These are phyloP conservation scores for Monoplex corrugatus DNA, from an alignment of 2,888 invertebrate species.

Conservation along the genomic window DNA sequence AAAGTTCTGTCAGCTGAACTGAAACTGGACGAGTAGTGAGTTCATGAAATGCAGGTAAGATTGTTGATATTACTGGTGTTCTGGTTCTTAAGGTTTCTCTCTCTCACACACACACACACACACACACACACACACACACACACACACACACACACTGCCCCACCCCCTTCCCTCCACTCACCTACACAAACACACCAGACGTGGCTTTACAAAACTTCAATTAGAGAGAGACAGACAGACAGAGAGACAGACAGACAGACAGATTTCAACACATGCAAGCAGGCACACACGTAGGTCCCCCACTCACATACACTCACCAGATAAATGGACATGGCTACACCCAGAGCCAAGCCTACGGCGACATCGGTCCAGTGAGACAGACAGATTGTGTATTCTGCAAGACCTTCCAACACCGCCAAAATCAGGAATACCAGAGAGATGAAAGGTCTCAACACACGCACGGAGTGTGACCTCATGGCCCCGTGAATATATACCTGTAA, in stretches of 20 bases:
- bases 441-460: constrained; percentile 82
- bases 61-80: too few relatives aligned
- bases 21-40: too few relatives aligned
- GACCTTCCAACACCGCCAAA: constrained; percentile 81
- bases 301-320: constrained; percentile 73
- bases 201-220: not conserved
- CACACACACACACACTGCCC: not conserved
- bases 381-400: constrained; percentile 81
- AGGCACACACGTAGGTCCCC: not conserved
- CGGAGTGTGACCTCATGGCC: constrained; percentile 81
- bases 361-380: constrained; percentile 82
- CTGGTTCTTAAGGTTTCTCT: too few relatives aligned
- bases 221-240: too few relatives aligned
- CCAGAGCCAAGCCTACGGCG: constrained; percentile 81
- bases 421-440: constrained; percentile 81
- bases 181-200: not conserved
- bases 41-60: too few relatives aligned
- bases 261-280: not conserved
- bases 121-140: not conserved
- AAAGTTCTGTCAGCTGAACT: too few relatives aligned
- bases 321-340: constrained; percentile 81
- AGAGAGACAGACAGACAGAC: too few relatives aligned
- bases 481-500: constrained; percentile 82
- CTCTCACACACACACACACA: not conserved
- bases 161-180: not conserved